These are phyloP conservation scores for Scrobipalpa atriplicella DNA, from an alignment of 2,888 invertebrate species.

Conservation along the genomic window DNA sequence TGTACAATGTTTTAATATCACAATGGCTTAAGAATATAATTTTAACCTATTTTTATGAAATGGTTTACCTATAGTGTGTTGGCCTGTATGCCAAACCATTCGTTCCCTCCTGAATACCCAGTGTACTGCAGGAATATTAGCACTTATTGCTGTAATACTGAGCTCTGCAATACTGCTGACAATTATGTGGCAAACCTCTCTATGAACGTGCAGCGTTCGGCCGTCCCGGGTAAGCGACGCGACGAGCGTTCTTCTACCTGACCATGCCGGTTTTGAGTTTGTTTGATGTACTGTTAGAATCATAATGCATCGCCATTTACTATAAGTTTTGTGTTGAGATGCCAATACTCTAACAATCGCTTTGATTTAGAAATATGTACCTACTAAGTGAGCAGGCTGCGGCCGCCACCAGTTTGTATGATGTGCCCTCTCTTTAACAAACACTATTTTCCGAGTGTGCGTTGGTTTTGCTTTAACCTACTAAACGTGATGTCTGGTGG, in stretches of 20 bases:
- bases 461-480: slow-evolving; percentile 83
- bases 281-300: slow-evolving; percentile 76
- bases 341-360: slow-evolving; percentile 78
- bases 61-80: slow-evolving; percentile 71
- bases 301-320: slow-evolving; percentile 71
- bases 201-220: slow-evolving; percentile 55
- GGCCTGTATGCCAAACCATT: slow-evolving; percentile 77
- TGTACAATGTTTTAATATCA: neutral
- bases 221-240: slow-evolving; percentile 68
- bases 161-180: slow-evolving; percentile 75
- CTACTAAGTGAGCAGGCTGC: slow-evolving; percentile 63
- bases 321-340: slow-evolving; percentile 79
- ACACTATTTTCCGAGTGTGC: slow-evolving; percentile 76
- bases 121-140: slow-evolving; percentile 66
- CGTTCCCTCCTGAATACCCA: slow-evolving; percentile 82
- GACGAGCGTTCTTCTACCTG: slow-evolving; percentile 64
- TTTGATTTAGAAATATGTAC: slow-evolving; percentile 79
- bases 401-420: slow-evolving; percentile 64
- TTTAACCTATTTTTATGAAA: slow-evolving; percentile 65
- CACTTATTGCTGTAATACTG: slow-evolving; percentile 73
- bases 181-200: slow-evolving; percentile 59
- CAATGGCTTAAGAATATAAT: slow-evolving; percentile 41
- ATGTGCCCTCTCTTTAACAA: slow-evolving; percentile 73
- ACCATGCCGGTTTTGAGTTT: slow-evolving; percentile 73
- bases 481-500: slow-evolving; percentile 82